Evolutionary conservation across 2,797 vertebrate genomes (phyloP).

Genomic region (Glyptemys insculpta): DNA sequence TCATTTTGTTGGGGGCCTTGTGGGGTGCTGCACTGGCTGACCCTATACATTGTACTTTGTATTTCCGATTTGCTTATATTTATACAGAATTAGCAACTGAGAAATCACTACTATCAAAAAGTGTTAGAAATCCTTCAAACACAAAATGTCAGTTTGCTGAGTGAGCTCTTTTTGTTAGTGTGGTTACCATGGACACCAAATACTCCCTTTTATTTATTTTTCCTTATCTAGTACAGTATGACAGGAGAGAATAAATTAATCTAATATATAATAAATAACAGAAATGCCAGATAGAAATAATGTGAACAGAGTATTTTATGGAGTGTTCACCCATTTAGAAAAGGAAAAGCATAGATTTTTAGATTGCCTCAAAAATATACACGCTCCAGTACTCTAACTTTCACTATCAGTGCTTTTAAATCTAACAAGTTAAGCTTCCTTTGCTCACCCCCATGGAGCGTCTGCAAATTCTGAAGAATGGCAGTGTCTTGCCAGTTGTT

Average conservation of each 20-base stretch:
- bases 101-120: conserved; percentile 53
- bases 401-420: conserved; percentile 41
- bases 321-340: neutral
- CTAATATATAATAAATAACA: conserved; percentile 23
- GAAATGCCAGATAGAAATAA: conserved; percentile 35
- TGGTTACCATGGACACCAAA: conserved; percentile 21
- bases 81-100: conserved; percentile 32
- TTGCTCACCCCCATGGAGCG: conserved; percentile 36
- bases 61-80: conserved; percentile 48
- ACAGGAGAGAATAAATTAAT: conserved; percentile 49
- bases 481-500: conserved; percentile 22
- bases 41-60: conserved; percentile 44
- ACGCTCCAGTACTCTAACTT: conserved; percentile 47
- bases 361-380: neutral
- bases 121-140: conserved; percentile 60
- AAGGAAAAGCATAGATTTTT: neutral
- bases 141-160: conserved; percentile 43
- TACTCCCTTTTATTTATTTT: conserved; percentile 41
- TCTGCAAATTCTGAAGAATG: conserved; percentile 13
- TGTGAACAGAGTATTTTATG: conserved; percentile 43
- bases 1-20: conserved; percentile 21
- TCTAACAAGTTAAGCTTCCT: conserved; percentile 14
- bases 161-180: conserved; percentile 50
- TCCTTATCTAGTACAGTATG: conserved; percentile 41
- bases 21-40: conserved; percentile 16